Base-by-base conservation (phyloP, 2,113 vertebrate species). In the Morphnarchus princeps region DNA sequence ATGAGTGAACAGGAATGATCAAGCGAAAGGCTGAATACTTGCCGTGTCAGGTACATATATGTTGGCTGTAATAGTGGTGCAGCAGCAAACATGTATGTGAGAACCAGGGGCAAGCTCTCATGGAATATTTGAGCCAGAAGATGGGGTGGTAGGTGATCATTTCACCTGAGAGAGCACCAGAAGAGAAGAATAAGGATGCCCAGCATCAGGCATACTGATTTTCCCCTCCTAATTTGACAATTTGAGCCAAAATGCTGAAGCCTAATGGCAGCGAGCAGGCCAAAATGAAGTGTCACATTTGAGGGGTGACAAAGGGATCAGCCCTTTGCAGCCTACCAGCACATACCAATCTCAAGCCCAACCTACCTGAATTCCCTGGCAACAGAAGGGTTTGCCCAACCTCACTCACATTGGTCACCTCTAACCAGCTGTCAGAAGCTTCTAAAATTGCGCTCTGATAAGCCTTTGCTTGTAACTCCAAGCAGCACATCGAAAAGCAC, bases 21-120 rank as follows among this genome's bases (percentile, higher is more conserved):
- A 12, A 58, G 47, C 0, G 1, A 31, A 58, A 85, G 63, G 50
- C 36, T 49, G 63, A 52, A 2, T 54, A 7, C 21, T 31, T 4
- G 10, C 61, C 43, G 16, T 12, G 57, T 25, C 57, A 25, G 54
- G 57, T 29, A 24, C 1, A 0, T 2, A 1, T 15, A 4, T 3
- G 7, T 29, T n/a, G 17, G 47, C 72, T 87, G 34, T 36, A 76
- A 49, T 3, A 42, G 28, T 15, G 67, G 19, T 1, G 0, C 52
- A 69, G 67, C 40, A 43, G 5, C 6, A 58, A 82, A 66, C 16
- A 17, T 1, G 2, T 1, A 3, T 11, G 28, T 15, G 67, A 89
- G 29, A 83, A 50, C 4, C 21, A 69, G 25, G 45, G 38, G 28
- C 7, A 38, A 82, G 21, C 4, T 50, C 47, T 15, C 3, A 38